phyloP scores from a whole-genome alignment of 2,113 vertebrate species.

The Tapirus terrestris region DNA sequence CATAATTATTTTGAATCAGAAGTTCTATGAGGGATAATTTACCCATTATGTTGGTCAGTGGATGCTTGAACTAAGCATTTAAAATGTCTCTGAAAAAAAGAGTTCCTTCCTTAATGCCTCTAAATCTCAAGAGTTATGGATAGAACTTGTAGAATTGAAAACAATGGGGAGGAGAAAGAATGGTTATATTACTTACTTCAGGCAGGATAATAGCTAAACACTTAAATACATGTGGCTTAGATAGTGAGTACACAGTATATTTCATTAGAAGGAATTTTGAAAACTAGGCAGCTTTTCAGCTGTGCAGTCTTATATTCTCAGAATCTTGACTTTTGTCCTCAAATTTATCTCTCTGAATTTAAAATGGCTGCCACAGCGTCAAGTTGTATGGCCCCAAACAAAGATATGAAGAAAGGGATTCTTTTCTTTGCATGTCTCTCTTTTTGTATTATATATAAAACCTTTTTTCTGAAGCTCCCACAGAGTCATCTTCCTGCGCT shows the following conservation, averaged over 20 bases:
- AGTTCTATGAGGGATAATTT: slow-evolving; percentile 20
- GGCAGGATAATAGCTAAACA: neutral
- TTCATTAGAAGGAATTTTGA: neutral
- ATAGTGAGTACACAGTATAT: neutral
- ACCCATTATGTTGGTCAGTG: slow-evolving; percentile 6
- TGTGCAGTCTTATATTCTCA: neutral
- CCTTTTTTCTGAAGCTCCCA: neutral
- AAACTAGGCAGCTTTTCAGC: neutral
- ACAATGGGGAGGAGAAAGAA: neutral
- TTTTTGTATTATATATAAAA: neutral
- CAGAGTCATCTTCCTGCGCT: neutral
- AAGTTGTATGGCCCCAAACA: neutral
- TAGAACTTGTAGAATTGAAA: neutral
- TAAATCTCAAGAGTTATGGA: neutral
- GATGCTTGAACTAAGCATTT: neutral
- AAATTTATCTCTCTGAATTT: neutral
- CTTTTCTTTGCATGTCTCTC: neutral
- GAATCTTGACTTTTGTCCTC: neutral
- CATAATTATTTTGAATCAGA: slow-evolving; percentile 51
- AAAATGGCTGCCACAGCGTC: neutral
- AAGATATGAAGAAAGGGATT: neutral
- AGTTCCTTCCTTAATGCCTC: neutral
- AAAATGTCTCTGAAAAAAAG: neutral
- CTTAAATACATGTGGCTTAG: neutral
- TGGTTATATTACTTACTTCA: neutral